phyloP scores from a whole-genome alignment of 2,113 vertebrate genomes.

The Pelobates fuscus region DNA sequence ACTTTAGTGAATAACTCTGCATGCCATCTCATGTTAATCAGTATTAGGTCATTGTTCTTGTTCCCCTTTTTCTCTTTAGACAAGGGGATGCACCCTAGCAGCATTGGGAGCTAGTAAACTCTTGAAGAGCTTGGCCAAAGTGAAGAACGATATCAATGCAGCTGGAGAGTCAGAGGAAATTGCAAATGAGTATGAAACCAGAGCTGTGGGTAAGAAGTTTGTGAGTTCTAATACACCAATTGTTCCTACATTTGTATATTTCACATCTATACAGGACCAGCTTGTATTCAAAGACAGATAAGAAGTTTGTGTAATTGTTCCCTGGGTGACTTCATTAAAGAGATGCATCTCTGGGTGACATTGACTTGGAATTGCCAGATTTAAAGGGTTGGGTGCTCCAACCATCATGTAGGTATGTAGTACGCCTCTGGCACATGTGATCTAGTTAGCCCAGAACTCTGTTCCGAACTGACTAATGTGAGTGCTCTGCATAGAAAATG shows the following conservation, averaged over 20 bases:
- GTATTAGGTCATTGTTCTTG: background rate
- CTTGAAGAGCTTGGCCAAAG: slow-evolving; percentile 85
- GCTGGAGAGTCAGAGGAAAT: slow-evolving; percentile 79
- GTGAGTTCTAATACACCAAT: background rate
- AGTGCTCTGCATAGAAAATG: too few species aligned
- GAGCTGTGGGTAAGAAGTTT: slow-evolving; percentile 79
- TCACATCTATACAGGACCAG: background rate
- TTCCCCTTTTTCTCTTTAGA: slow-evolving; percentile 55
- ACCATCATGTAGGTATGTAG: too few species aligned
- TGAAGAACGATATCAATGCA: slow-evolving; percentile 83
- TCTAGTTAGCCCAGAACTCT: too few species aligned
- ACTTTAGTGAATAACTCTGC: too few species aligned
- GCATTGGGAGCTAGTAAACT: slow-evolving; percentile 92
- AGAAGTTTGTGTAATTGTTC: slow-evolving; percentile 13
- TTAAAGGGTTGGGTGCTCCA: too few species aligned
- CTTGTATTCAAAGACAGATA: background rate
- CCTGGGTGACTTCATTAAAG: too few species aligned
- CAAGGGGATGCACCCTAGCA: slow-evolving; percentile 83
- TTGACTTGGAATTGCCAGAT: too few species aligned
- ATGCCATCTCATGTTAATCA: too few species aligned
- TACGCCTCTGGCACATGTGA: too few species aligned
- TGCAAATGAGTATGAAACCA: slow-evolving; percentile 85
- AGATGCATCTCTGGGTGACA: too few species aligned
- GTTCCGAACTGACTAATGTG: too few species aligned
- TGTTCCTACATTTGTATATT: too few species aligned